phyloP scores from a whole-genome alignment of 2,797 vertebrate species.

The Protosalanx chinensis region DNA sequence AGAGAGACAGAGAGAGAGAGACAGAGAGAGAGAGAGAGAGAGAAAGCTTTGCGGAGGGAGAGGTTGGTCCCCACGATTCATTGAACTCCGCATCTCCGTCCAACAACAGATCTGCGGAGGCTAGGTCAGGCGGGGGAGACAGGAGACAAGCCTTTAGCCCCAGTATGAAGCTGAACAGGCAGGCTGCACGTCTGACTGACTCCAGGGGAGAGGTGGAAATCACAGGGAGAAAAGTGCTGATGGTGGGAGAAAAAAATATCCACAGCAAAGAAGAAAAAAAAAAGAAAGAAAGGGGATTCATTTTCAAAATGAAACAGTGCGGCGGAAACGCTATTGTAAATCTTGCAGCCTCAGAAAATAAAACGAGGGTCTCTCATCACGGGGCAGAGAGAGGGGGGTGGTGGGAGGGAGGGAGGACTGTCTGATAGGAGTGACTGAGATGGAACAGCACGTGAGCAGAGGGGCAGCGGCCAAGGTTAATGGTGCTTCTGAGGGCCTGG shows the following conservation, averaged over 20 bases:
- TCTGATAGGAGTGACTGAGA: constrained; percentile 3
- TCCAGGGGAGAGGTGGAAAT: background rate
- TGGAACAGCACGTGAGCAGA: constrained; percentile 17
- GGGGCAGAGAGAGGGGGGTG: background rate
- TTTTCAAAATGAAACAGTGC: too few species aligned
- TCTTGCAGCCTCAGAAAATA: background rate
- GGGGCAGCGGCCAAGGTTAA: constrained; percentile 24
- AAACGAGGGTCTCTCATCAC: background rate
- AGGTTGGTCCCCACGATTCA: too few species aligned
- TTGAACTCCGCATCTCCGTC: background rate
- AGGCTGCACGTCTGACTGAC: background rate
- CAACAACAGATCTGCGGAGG: background rate
- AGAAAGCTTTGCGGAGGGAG: background rate
- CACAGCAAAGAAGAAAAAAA: background rate
- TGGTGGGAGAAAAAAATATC: constrained; percentile 4
- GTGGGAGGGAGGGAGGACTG: background rate
- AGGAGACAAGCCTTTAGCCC: background rate
- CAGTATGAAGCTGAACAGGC: background rate
- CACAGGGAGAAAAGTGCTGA: background rate
- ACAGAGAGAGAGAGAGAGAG: background rate
- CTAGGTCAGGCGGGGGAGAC: background rate
- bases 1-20: background rate
- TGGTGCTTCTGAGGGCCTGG: constrained; percentile 10
- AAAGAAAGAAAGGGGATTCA: background rate
- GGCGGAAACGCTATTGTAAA: too few species aligned